Conservation (phyloP, 2,888 invertebrate genomes). For the Tuta absoluta region DNA sequence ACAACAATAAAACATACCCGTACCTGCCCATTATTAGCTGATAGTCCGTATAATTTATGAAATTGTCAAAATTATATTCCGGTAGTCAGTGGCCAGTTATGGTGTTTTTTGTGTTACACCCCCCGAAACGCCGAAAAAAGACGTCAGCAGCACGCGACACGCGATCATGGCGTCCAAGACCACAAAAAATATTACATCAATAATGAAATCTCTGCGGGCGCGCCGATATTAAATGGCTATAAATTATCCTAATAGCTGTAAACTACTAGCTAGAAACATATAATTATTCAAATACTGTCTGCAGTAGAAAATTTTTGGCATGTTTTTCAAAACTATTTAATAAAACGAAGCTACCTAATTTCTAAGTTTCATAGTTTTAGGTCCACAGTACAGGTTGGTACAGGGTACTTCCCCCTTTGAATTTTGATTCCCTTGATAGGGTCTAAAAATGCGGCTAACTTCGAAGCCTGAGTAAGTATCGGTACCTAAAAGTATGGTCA, state of each 20-base stretch:
- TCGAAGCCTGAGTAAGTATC: no score
- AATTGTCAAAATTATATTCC: constrained; percentile 80
- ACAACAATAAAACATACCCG: constrained; percentile 50
- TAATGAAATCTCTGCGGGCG: constrained; percentile 73
- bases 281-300: constrained; percentile 54
- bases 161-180: constrained; percentile 62
- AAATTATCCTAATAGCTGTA: constrained; percentile 78
- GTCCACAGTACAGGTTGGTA: no score
- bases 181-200: constrained; percentile 68
- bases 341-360: no score
- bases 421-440: no score
- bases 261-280: constrained; percentile 63
- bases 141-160: constrained; percentile 75
- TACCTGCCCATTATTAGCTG: constrained; percentile 68
- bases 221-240: constrained; percentile 76
- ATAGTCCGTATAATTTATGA: constrained; percentile 76
- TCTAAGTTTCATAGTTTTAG: no score
- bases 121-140: constrained; percentile 67
- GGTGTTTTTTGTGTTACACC: constrained; percentile 72
- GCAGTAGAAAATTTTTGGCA: no score
- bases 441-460: no score
- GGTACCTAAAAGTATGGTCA: no score
- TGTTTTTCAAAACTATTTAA: no score
- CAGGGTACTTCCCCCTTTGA: no score
- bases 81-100: constrained; percentile 76